These are phyloP conservation scores for Oryzias woworae DNA, from an alignment of 2,113 vertebrate species.

Conservation along the genomic window DNA sequence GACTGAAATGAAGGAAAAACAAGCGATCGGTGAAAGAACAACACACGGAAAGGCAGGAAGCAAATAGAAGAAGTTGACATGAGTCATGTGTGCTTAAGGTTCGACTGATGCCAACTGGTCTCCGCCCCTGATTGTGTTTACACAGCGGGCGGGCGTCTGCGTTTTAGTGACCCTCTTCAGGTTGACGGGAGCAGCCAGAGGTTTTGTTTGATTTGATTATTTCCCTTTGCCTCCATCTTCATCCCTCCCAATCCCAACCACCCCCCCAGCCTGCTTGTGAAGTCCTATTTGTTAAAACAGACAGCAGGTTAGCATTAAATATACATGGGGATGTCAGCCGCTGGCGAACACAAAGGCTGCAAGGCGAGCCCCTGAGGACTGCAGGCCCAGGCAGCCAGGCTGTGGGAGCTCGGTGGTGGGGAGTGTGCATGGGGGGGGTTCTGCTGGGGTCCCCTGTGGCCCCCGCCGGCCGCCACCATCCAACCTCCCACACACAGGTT, in stretches of 20 bases:
- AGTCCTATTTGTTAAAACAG: conserved; percentile 84
- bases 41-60: neutral
- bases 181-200: conserved; percentile 54
- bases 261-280: conserved; percentile 60
- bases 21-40: neutral
- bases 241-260: neutral
- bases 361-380: conserved; percentile 58
- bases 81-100: conserved; percentile 33
- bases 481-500: conserved; percentile 56
- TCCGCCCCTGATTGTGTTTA: conserved; percentile 44
- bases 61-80: conserved; percentile 20
- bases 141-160: conserved; percentile 30
- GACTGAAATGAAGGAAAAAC: neutral
- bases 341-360: conserved; percentile 78
- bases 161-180: conserved; percentile 60
- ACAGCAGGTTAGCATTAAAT: conserved; percentile 87
- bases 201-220: conserved; percentile 67
- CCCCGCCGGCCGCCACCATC: conserved; percentile 37
- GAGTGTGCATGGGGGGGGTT: conserved; percentile 13
- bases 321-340: conserved; percentile 83
- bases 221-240: conserved; percentile 18
- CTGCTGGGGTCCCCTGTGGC: conserved; percentile 39
- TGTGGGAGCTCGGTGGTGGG: conserved; percentile 24
- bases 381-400: conserved; percentile 62
- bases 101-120: conserved; percentile 27